Evolutionary conservation across 2,888 invertebrate species (phyloP).

Genomic region (Drosophila niveifrons): DNA sequence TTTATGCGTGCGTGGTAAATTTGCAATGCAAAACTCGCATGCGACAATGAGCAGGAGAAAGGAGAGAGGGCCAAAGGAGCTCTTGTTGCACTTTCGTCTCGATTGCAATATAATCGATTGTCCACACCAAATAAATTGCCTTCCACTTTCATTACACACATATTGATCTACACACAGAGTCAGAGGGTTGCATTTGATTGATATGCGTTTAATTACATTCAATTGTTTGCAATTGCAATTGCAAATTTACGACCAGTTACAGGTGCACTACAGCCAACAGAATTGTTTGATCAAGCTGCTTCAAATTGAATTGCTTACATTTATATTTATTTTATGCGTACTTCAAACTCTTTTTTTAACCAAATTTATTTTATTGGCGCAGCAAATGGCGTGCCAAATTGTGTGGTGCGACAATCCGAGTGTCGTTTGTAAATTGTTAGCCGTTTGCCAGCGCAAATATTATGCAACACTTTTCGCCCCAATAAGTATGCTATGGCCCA

Average conservation of each 20-base stretch:
- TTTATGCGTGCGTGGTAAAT: constrained; percentile 46
- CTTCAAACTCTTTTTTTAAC: background rate
- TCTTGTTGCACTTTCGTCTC: constrained; percentile 11
- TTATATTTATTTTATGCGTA: background rate
- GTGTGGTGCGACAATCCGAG: constrained; percentile 29
- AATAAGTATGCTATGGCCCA: constrained; percentile 65
- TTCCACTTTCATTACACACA: constrained; percentile 43
- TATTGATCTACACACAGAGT: constrained; percentile 5
- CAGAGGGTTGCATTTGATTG: constrained; percentile 44
- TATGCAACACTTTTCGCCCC: constrained; percentile 77
- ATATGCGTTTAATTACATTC: constrained; percentile 72
- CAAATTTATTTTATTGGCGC: constrained; percentile 26
- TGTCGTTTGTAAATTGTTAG: constrained; percentile 59
- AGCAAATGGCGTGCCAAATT: constrained; percentile 43
- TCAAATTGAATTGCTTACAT: background rate
- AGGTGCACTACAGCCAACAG: background rate
- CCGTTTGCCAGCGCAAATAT: constrained; percentile 69
- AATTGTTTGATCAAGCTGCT: background rate
- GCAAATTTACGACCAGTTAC: constrained; percentile 33
- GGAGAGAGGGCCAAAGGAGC: background rate
- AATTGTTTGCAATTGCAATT: constrained; percentile 57
- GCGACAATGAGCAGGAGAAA: background rate
- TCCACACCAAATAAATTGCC: constrained; percentile 56
- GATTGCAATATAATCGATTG: constrained; percentile 50
- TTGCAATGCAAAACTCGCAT: constrained; percentile 18